A percentile compares a stretch with the other conserved stretches of the same genome.
Conservation (phyloP, 2,888 invertebrate species). For the Leptothorax acervorum region DNA sequence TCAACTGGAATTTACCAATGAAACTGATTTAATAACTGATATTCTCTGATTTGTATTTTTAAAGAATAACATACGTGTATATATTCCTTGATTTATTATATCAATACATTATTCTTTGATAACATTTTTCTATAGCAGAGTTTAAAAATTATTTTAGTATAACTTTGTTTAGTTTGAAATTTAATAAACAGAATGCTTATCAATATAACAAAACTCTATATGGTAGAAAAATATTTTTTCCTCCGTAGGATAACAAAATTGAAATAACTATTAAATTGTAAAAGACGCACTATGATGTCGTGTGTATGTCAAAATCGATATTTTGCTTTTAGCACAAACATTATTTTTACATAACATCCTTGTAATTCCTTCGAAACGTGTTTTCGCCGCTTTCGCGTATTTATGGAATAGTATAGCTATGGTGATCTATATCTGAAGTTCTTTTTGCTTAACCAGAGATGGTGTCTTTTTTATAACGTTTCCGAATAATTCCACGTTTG, state of each 20-base stretch:
- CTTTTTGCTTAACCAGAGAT: neutral
- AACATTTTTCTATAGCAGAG: neutral
- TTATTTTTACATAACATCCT: conserved; percentile 15
- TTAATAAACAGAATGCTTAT: conserved; percentile 23
- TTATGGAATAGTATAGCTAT: neutral
- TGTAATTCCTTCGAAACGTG: neutral
- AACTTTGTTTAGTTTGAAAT: conserved; percentile 6
- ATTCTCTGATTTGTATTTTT: neutral
- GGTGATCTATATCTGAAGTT: neutral
- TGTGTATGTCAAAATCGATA: conserved; percentile 9
- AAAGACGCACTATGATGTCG: neutral
- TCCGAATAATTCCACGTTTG: conserved; percentile 27
- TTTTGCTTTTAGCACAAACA: conserved; percentile 18
- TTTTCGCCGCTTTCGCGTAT: neutral
- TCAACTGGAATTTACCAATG: neutral
- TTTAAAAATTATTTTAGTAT: neutral
- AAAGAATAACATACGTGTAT: neutral
- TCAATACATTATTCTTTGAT: neutral
- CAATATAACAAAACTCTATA: neutral
- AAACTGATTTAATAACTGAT: neutral
- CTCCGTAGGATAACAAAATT: neutral
- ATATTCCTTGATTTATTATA: neutral
- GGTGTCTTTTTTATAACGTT: conserved; percentile 46
- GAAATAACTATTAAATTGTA: conserved; percentile 13
- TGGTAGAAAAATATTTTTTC: conserved; percentile 7